Conservation (phyloP, 2,113 vertebrate species). For the Lonchura striata region DNA sequence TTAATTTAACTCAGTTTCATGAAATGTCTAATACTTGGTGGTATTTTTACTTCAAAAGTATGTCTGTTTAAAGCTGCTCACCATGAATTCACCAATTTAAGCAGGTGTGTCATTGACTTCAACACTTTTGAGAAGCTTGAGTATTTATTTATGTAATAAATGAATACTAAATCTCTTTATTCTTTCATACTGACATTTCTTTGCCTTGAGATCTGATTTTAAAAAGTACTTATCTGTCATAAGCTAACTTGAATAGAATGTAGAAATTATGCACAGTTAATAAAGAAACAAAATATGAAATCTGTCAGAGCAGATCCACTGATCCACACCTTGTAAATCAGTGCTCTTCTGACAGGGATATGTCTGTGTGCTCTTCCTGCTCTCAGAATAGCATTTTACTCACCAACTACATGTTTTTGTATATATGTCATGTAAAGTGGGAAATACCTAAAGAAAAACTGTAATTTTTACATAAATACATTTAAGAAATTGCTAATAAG, state of each 20-base stretch:
- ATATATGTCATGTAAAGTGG: background rate
- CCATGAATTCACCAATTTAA: conserved; percentile 5
- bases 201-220: conserved; percentile 22
- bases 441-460: background rate
- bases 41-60: conserved; percentile 30
- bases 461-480: background rate
- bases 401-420: background rate
- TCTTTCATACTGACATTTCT: conserved; percentile 26
- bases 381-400: background rate
- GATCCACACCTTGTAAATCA: background rate
- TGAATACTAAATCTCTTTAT: background rate
- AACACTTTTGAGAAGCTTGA: conserved; percentile 7
- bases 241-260: conserved; percentile 35
- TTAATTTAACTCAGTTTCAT: background rate
- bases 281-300: conserved; percentile 36
- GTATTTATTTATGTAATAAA: background rate
- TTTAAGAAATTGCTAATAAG: background rate
- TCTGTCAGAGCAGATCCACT: conserved; percentile 23
- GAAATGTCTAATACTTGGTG: background rate
- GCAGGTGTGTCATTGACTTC: background rate
- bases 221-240: conserved; percentile 41
- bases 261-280: conserved; percentile 25
- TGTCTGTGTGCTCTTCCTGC: background rate
- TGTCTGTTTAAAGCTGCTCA: conserved; percentile 17
- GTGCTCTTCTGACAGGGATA: background rate